Conservation (phyloP, 2,888 invertebrate species). For the Agrochola macilenta region DNA sequence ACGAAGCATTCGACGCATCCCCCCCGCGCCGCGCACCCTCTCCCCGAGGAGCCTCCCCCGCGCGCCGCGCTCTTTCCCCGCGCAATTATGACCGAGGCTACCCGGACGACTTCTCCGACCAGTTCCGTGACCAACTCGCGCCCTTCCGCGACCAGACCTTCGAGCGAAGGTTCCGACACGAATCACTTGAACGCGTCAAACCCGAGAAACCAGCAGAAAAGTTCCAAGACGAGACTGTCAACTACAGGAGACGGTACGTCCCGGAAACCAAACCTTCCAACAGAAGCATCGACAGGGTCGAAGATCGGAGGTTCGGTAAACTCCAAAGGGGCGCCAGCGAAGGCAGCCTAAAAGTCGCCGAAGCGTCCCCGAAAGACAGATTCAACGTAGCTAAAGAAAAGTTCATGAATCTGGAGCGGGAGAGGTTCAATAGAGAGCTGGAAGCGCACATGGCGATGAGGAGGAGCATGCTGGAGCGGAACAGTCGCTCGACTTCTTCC, state of each 20-base stretch:
- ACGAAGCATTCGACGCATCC: slow-evolving; percentile 89
- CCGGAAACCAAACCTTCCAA: slow-evolving; percentile 87
- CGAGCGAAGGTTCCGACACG: slow-evolving; percentile 86
- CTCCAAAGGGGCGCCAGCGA: slow-evolving; percentile 86
- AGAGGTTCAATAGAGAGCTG: slow-evolving; percentile 91
- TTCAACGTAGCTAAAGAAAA: slow-evolving; percentile 97
- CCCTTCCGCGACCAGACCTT: slow-evolving; percentile 85
- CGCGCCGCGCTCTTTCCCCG: slow-evolving; percentile 75
- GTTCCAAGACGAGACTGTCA: slow-evolving; percentile 80
- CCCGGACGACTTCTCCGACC: slow-evolving; percentile 74
- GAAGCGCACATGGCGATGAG: slow-evolving; percentile 89
- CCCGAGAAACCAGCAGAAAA: slow-evolving; percentile 82
- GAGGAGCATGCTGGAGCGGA: slow-evolving; percentile 88
- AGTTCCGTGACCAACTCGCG: slow-evolving; percentile 82
- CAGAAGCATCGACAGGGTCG: slow-evolving; percentile 85
- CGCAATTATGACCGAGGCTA: slow-evolving; percentile 75
- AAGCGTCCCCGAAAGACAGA: slow-evolving; percentile 93
- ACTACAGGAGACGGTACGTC: slow-evolving; percentile 88
- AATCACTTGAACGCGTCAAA: slow-evolving; percentile 81
- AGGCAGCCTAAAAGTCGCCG: slow-evolving; percentile 85
- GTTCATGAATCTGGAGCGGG: slow-evolving; percentile 94
- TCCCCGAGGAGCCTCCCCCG: slow-evolving; percentile 68
- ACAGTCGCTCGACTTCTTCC: slow-evolving; percentile 90
- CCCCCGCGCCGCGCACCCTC: slow-evolving; percentile 83
- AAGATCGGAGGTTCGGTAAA: slow-evolving; percentile 87